Evolutionary conservation across 2,797 vertebrate genomes (phyloP), one percentile per base, ranked within the genome.

Genomic region (Sebastes taczanowskii): DNA sequence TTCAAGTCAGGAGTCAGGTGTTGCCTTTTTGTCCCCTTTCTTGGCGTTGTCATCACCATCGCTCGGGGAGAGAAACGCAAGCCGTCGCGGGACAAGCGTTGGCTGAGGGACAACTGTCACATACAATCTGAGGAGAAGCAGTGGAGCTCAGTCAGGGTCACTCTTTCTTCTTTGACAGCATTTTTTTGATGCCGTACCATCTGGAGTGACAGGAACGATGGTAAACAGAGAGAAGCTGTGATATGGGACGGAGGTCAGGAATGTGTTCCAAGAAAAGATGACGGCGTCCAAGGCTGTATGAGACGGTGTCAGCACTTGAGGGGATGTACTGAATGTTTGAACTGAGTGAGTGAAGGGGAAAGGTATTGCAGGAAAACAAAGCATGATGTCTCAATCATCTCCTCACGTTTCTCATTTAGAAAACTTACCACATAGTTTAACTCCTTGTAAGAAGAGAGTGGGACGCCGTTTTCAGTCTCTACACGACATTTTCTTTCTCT

Each of bases 81-180:
- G 74, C 58, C 65, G 52, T 66, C 30, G 7, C 10, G 27, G 49
- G 64, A 78, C 69, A 71, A 59, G 49, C n/a, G 2, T 30, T 70
- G 82, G 65, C 82, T 71, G 78, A 89, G 22, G 75, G 60, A 77
- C 72, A 71, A 69, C 86, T 88, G 89, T 88, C 86, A 80, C 62
- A 65, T 59, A 3, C 23, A 9, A 74, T 90, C 74, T 73, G 60
- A 78, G 35, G 7, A 64, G 46, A 72, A 66, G 77, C 38, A 10
- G 11, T 22, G 58, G 13, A 35, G 60, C 34, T 72, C 56, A 20
- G 63, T 53, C 65, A 49, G 58, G 77, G 75, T 87, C 77, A 60
- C 22, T 63, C 52, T 14, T 60, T 81, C 42, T 34, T 70, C 22
- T 66, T 78, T 70, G 27, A 7, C 60, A 22, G 20, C 38, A 0